These are phyloP conservation scores for Orchestia grillus DNA, from an alignment of 1,140 invertebrate genomes.

Conservation along the genomic window DNA sequence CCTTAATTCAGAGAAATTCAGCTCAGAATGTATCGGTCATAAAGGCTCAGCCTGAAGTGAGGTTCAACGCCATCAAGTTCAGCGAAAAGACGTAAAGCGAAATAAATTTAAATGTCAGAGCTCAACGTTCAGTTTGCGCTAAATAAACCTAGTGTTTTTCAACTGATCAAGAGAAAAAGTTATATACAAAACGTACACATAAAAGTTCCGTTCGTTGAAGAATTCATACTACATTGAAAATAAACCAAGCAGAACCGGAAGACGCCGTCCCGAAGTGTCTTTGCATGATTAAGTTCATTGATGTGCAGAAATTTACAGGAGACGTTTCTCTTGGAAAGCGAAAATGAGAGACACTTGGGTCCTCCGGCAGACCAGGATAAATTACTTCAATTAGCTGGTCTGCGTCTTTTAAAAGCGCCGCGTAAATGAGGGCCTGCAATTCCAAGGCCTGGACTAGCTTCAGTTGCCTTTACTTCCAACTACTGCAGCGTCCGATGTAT, in stretches of 20 bases:
- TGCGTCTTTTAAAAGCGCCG: background rate
- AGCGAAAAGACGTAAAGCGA: background rate
- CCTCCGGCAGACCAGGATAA: background rate
- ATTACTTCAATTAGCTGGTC: background rate
- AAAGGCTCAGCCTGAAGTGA: background rate
- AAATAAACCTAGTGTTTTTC: background rate
- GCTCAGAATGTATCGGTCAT: background rate
- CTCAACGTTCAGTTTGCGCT: background rate
- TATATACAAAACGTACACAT: background rate
- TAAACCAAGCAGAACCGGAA: background rate
- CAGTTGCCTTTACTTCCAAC: background rate
- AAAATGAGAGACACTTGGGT: background rate
- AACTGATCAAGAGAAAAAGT: background rate
- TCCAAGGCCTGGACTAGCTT: background rate
- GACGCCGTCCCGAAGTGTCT: background rate
- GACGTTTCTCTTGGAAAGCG: background rate
- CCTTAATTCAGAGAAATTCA: background rate
- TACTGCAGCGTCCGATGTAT: background rate
- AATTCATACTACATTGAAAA: background rate
- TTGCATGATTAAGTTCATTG: background rate
- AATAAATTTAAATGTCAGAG: background rate
- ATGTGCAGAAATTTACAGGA: background rate
- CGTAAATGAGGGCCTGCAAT: background rate
- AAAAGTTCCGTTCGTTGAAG: background rate
- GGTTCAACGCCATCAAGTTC: background rate